A percentile compares a stretch with the other conserved stretches of the same genome.
Evolutionary conservation across 2,113 vertebrate genomes (phyloP).

Genomic region (Scytalopus superciliaris): DNA sequence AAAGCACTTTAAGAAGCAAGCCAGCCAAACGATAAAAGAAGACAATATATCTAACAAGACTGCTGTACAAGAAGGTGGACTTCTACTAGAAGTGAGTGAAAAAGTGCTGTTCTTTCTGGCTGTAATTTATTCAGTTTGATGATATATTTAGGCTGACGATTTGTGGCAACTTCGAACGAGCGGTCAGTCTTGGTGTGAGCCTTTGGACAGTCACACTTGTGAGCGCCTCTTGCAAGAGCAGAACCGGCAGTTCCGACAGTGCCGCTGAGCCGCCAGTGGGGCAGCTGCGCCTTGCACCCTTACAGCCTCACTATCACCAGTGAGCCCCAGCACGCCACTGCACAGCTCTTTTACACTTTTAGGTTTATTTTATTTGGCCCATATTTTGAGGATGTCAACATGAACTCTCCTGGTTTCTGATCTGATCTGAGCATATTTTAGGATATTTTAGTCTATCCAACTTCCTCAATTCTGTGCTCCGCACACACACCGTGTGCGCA

Average conservation of each 20-base stretch:
- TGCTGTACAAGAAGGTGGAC: slow-evolving; percentile 81
- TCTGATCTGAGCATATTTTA: not conserved
- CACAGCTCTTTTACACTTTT: not conserved
- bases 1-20: slow-evolving; percentile 77
- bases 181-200: not conserved
- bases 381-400: not conserved
- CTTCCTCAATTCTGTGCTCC: not conserved
- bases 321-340: not conserved
- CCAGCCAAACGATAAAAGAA: slow-evolving; percentile 75
- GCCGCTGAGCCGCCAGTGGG: not conserved
- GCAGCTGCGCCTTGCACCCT: not conserved
- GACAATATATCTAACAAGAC: slow-evolving; percentile 38
- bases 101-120: not conserved
- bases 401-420: not conserved
- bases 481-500: not conserved
- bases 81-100: slow-evolving; percentile 90
- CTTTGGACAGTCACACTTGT: not conserved
- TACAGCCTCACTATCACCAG: not conserved
- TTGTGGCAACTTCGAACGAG: not conserved
- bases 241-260: rapidly evolving
- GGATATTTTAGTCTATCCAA: not conserved
- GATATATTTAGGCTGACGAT: not conserved
- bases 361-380: not conserved
- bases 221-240: not conserved
- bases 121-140: not conserved